phyloP scores from a whole-genome alignment of 2,888 invertebrate species.

The Synergus gifuensis region DNA sequence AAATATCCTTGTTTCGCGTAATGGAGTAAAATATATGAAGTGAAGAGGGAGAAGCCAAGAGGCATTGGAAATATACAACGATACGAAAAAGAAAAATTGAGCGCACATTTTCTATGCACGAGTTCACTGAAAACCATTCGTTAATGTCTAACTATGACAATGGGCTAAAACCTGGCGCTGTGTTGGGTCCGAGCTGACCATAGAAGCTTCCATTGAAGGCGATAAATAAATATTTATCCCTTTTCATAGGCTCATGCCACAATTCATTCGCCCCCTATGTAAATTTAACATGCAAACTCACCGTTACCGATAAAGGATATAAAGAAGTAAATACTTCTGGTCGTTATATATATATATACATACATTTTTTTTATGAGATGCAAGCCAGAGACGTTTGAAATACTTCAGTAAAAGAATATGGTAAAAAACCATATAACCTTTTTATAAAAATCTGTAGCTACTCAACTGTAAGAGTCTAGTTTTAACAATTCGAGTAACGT shows the following conservation, averaged over 20 bases:
- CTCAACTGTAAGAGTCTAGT: neutral
- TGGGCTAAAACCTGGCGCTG: conserved; percentile 55
- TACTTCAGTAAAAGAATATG: neutral
- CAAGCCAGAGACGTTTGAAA: neutral
- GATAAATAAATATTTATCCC: conserved; percentile 71
- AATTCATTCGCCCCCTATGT: conserved; percentile 39
- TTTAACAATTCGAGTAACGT: neutral
- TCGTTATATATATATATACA: neutral
- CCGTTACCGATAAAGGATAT: neutral
- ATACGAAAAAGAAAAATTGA: conserved; percentile 55
- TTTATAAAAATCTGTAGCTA: too few relatives aligned
- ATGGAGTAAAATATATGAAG: conserved; percentile 8
- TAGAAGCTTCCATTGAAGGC: conserved; percentile 49
- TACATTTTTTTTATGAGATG: neutral
- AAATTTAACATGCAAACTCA: conserved; percentile 25
- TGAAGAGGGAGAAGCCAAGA: conserved; percentile 48
- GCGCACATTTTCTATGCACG: conserved; percentile 55
- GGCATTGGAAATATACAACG: conserved; percentile 43
- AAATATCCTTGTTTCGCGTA: neutral
- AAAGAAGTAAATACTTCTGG: neutral
- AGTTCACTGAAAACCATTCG: conserved; percentile 66
- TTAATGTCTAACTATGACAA: conserved; percentile 69
- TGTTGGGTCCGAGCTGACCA: conserved; percentile 47
- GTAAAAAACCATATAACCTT: too few relatives aligned
- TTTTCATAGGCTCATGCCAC: conserved; percentile 49